phyloP scores from a whole-genome alignment of 2,113 vertebrate species.

The Andinoacara biseriatus region DNA sequence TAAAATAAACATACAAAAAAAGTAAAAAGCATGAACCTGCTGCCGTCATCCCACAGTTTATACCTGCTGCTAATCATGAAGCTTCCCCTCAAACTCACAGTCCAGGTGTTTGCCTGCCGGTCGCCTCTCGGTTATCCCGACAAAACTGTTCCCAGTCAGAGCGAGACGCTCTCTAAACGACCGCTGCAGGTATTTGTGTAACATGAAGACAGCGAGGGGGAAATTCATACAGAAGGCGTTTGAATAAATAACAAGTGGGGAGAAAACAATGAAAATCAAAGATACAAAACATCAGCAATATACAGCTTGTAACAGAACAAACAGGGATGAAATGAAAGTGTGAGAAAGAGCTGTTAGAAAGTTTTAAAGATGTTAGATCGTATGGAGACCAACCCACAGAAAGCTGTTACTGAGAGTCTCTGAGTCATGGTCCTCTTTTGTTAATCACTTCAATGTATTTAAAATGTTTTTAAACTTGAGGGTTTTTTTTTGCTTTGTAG shows the following conservation, averaged over 20 bases:
- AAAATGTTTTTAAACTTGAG: not conserved
- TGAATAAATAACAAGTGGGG: constrained; percentile 47
- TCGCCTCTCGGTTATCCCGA: not conserved
- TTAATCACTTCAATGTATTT: not conserved
- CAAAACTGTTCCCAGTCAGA: not conserved
- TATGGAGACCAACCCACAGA: not conserved
- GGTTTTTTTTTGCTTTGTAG: not conserved
- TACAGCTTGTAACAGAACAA: constrained; percentile 53
- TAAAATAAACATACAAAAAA: constrained; percentile 36
- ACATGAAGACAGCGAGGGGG: not conserved
- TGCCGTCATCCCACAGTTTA: not conserved
- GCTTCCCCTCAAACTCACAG: constrained; percentile 1
- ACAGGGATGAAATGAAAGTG: not conserved
- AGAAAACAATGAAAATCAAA: not conserved
- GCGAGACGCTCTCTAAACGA: not conserved
- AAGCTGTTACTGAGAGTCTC: not conserved
- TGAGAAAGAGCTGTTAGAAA: not conserved
- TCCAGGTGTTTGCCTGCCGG: constrained; percentile 7
- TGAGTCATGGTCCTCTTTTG: not conserved
- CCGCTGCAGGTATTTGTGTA: not conserved
- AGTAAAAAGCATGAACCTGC: not conserved
- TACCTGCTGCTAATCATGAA: not conserved
- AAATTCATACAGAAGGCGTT: not conserved
- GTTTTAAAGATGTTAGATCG: not conserved
- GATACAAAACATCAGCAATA: constrained; percentile 28